Base-by-base conservation (phyloP, 2,113 vertebrate species). In the Phainopepla nitens region DNA sequence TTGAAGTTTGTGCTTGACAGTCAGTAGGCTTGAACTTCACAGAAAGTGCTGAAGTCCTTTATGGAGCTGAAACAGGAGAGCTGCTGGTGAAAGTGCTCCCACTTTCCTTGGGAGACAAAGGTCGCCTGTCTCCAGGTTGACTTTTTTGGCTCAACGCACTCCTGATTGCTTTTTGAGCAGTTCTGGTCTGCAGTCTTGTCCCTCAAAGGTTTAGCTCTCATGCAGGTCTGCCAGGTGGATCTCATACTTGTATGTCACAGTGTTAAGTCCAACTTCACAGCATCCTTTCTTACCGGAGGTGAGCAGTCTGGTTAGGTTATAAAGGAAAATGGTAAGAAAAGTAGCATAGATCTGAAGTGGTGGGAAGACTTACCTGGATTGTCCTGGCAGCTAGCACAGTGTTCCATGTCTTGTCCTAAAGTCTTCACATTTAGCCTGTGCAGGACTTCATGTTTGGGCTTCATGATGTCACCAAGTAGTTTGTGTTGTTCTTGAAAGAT, bases 111-210 rank as follows among this genome's bases (percentile, higher is more conserved):
- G n/a, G 61, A 95, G 28, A 47, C 3, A 9, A 44, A 71, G 20
- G 13, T 78, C 0, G 0, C 47, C 17, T 31, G 33, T 81, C 61
- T 82, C 23, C 17, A 16, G 12, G 42, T 8, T 65, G 65, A 53
- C 49, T 49, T 83, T 86, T 73, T 54, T 60, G 42, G 33, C 45
- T 88, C 4, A n/a, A 7, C 7, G 68, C 18, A 7, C 8, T 82
- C 44, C 35, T 78, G 36, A 27, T 51, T 3, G 1, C 15, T 66
- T 27, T 81, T 78, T 65, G 61, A 76, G 57, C 33, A 53, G 39
- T 86, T 88, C 61, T 83, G 69, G 10, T 28, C 24, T 1, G 4
- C 54, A 47, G 36, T n/a, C n/a, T 70, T 78, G 31, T 57, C 51
- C 56, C 66, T 93, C 60, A 88, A 11, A 91, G 6, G 3, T 64